Conservation (phyloP, 2,888 invertebrate species). For the Graphium colonna region DNA sequence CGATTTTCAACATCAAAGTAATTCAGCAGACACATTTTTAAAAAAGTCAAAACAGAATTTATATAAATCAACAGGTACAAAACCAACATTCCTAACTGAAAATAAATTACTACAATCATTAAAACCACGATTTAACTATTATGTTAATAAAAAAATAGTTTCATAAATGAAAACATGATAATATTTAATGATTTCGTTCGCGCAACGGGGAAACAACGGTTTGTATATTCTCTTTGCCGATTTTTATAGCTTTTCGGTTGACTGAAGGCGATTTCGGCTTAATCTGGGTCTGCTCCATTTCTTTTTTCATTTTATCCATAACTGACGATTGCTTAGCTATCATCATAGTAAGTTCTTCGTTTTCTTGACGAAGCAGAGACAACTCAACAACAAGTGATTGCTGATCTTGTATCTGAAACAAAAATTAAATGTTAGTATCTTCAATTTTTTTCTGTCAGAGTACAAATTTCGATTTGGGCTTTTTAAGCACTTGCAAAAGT, state of each 20-base stretch:
- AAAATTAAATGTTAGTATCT: background rate
- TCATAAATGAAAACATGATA: slow-evolving; percentile 3
- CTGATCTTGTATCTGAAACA: slow-evolving; percentile 66
- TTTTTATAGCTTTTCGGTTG: slow-evolving; percentile 56
- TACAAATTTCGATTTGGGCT: no score
- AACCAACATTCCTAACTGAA: slow-evolving; percentile 25
- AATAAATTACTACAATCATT: slow-evolving; percentile 24
- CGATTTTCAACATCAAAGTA: background rate
- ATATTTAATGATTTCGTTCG: slow-evolving; percentile 61
- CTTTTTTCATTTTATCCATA: slow-evolving; percentile 67
- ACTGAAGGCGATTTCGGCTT: slow-evolving; percentile 66
- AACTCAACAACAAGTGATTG: slow-evolving; percentile 70
- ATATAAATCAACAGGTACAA: slow-evolving; percentile 20
- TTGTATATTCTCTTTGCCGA: slow-evolving; percentile 69
- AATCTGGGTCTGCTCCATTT: slow-evolving; percentile 51
- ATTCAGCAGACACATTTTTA: slow-evolving; percentile 3
- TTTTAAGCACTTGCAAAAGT: no score
- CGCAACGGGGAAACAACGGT: slow-evolving; percentile 62
- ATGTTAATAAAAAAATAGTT: slow-evolving; percentile 21
- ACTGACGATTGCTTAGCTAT: slow-evolving; percentile 67
- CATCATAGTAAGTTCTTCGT: slow-evolving; percentile 67
- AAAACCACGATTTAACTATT: slow-evolving; percentile 14
- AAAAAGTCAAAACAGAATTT: slow-evolving; percentile 21
- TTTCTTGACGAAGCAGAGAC: slow-evolving; percentile 70
- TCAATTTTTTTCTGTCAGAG: no score